Base-by-base conservation (phyloP, 2,888 invertebrate species). In the Alsophila aescularia region DNA sequence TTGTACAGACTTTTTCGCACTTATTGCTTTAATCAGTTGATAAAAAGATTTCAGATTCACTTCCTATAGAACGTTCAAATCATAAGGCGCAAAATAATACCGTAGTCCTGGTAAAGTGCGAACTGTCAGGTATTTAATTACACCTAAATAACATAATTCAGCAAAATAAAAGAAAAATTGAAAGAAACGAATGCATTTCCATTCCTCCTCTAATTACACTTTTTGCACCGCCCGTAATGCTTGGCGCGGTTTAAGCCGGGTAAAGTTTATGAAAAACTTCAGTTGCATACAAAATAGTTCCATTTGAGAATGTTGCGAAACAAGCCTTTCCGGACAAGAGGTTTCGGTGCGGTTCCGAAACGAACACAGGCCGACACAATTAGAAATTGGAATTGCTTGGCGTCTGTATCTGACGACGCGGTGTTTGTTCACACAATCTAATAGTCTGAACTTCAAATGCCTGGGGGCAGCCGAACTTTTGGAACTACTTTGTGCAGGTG, bases 211-310 rank as follows among this genome's bases (percentile, higher is more conserved):
- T 83, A 83, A 84, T 85, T 84, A 81, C 78, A 80, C 65, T 84
- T 84, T 84, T 85, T 83, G 75, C 77, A 63, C 60, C 63, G 66
- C 60, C 54, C 24, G 72, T 71, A 68, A 65, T 76, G 72, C 69
- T 73, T 69, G 74, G 73, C 76, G 72, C 71, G 76, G 78, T 75
- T 77, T 69, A 69, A 76, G 67, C 71, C 55, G 67, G 67, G 62
- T 71, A 74, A 76, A 75, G 77, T 83, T 84, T 83, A 82, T 84
- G 81, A 84, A 83, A 85, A 83, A 81, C 83, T 81, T 80, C 75
- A 72, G 72, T 75, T 75, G 80, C 83, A 82, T 83, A 79, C 83
- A 78, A 83, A 85, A 75, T 77, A 80, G 80, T 79, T 81, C 72
- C 75, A 78, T 81, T 82, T 79, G 73, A 72, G 70, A 70, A 69